phyloP scores from a whole-genome alignment of 2,797 vertebrate genomes.

The Sitta carolinensis region DNA sequence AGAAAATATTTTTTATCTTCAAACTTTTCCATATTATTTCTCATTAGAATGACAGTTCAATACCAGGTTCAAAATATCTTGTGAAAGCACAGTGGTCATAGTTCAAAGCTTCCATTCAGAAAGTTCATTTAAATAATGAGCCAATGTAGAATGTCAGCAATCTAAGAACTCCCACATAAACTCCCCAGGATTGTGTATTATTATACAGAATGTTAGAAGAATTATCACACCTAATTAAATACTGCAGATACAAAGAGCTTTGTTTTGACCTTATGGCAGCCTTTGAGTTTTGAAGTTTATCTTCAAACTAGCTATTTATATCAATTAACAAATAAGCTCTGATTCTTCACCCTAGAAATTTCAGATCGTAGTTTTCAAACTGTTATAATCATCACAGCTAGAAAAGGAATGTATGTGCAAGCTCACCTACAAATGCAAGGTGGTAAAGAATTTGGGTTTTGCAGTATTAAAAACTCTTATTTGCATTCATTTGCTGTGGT shows the following conservation, averaged over 20 bases:
- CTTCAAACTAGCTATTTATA: neutral
- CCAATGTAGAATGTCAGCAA: neutral
- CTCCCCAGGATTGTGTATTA: neutral
- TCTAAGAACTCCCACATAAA: neutral
- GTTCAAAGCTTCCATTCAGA: neutral
- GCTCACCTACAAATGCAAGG: neutral
- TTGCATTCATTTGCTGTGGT: neutral
- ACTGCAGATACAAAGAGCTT: neutral
- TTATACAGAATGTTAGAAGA: neutral
- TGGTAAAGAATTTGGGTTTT: neutral
- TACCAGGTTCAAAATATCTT: neutral
- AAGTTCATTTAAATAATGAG: neutral
- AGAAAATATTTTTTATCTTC: neutral
- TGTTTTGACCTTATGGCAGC: neutral
- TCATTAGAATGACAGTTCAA: neutral
- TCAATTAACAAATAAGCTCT: neutral
- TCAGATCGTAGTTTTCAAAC: neutral
- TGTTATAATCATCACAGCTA: neutral
- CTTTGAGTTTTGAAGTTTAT: neutral
- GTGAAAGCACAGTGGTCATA: neutral
- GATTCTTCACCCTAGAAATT: neutral
- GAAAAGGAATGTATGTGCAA: neutral
- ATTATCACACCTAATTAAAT: neutral
- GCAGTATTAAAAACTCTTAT: neutral
- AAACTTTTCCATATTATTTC: neutral